These are phyloP conservation scores for Epinephelus cyanopodus DNA, from an alignment of 2,113 vertebrate species.

Conservation along the genomic window DNA sequence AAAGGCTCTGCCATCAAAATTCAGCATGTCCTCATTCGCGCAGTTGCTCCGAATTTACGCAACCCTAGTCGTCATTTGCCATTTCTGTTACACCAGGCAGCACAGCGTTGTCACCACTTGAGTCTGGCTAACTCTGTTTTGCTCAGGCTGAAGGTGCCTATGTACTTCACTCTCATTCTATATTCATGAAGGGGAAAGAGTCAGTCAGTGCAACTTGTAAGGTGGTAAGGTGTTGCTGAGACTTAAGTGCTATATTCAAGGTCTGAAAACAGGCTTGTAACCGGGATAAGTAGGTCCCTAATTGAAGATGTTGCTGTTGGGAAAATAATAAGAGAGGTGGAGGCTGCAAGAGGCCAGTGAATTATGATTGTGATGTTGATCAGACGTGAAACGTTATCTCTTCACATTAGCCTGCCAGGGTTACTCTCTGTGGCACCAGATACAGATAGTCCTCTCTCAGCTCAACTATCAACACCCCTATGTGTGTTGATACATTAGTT, in stretches of 20 bases:
- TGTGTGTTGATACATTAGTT: slow-evolving; percentile 36
- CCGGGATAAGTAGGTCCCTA: neutral
- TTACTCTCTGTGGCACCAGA: slow-evolving; percentile 57
- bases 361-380: slow-evolving; percentile 66
- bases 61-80: slow-evolving; percentile 16
- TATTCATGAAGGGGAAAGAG: slow-evolving; percentile 63
- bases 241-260: slow-evolving; percentile 27
- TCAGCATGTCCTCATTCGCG: neutral
- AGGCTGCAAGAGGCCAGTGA: slow-evolving; percentile 26
- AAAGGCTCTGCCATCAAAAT: slow-evolving; percentile 22
- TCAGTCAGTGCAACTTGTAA: slow-evolving; percentile 18
- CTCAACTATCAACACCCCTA: slow-evolving; percentile 49
- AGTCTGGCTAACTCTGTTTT: slow-evolving; percentile 35
- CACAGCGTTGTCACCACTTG: slow-evolving; percentile 1
- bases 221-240: slow-evolving; percentile 21
- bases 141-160: slow-evolving; percentile 17
- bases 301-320: slow-evolving; percentile 20
- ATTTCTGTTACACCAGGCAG: slow-evolving; percentile 13
- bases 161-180: slow-evolving; percentile 57
- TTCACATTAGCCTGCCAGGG: slow-evolving; percentile 54
- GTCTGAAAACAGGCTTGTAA: slow-evolving; percentile 29
- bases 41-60: slow-evolving; percentile 13
- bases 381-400: slow-evolving; percentile 69
- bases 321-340: slow-evolving; percentile 24
- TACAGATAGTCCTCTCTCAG: slow-evolving; percentile 47